These are phyloP conservation scores for Carduelis carduelis DNA, from an alignment of 2,797 vertebrate genomes.

Conservation along the genomic window DNA sequence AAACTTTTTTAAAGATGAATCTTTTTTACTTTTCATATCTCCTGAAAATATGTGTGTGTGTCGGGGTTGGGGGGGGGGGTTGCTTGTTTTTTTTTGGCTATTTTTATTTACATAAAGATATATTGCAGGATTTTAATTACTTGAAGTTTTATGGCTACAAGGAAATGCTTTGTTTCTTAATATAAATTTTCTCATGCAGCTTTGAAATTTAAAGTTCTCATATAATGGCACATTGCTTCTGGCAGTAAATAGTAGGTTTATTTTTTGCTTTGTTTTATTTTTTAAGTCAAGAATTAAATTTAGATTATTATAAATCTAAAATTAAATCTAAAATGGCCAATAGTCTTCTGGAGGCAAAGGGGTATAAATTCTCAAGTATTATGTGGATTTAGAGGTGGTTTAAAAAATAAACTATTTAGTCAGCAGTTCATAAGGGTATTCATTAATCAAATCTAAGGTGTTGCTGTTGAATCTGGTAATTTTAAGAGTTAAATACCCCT, in stretches of 20 bases:
- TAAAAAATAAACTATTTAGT: not conserved
- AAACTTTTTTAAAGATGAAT: not conserved
- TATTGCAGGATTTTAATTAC: not conserved
- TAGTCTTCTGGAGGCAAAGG: not conserved
- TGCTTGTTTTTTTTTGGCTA: not conserved
- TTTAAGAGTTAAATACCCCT: not conserved
- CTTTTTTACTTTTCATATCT: not conserved
- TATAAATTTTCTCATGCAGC: not conserved
- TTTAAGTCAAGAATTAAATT: not conserved
- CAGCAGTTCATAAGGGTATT: not conserved
- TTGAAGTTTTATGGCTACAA: not conserved
- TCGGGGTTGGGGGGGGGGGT: not conserved
- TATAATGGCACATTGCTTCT: not conserved
- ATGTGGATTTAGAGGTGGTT: not conserved
- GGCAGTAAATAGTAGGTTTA: not conserved
- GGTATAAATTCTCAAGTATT: not conserved
- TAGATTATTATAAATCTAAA: not conserved
- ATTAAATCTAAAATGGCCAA: not conserved
- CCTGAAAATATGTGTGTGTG: not conserved
- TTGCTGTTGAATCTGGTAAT: not conserved
- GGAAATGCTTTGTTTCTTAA: not conserved
- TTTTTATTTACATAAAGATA: not conserved
- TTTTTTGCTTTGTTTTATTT: accelerated
- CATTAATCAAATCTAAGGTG: not conserved
- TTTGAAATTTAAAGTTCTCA: not conserved